Evolutionary conservation across 2,797 vertebrate genomes (phyloP).

Genomic region (Oryzias sinensis): DNA sequence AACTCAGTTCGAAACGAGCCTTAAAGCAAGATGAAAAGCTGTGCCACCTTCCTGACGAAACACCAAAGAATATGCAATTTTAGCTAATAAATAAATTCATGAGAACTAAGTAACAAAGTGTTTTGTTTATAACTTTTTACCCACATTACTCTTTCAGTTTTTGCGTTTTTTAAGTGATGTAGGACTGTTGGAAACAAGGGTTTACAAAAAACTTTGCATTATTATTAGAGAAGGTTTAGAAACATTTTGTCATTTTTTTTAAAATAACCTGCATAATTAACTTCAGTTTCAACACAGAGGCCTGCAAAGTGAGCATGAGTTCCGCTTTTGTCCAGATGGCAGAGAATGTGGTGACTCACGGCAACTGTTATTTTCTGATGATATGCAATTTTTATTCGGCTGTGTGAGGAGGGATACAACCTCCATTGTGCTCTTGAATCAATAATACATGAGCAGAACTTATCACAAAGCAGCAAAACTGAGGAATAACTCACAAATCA

Average conservation of each 20-base stretch:
- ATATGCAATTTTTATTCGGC: conserved; percentile 58
- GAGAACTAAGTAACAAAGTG: no score
- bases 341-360: conserved; percentile 43
- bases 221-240: neutral
- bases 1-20: conserved; percentile 4
- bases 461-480: conserved; percentile 62
- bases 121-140: no score
- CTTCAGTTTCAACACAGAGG: conserved; percentile 14
- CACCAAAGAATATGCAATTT: no score
- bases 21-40: neutral
- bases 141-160: no score
- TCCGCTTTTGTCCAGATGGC: conserved; percentile 23
- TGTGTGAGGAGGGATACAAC: conserved; percentile 52
- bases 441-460: conserved; percentile 68
- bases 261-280: conserved; percentile 5
- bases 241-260: neutral
- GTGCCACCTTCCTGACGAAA: no score
- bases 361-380: conserved; percentile 60
- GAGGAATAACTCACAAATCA: conserved; percentile 48
- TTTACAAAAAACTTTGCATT: no score
- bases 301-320: conserved; percentile 13
- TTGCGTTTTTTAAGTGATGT: no score
- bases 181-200: no score
- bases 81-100: neutral
- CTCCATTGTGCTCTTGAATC: conserved; percentile 59